A percentile compares a stretch with the other conserved stretches of the same genome.
These are phyloP conservation scores for Meloe dianella DNA, from an alignment of 2,888 invertebrate species.

Conservation along the genomic window DNA sequence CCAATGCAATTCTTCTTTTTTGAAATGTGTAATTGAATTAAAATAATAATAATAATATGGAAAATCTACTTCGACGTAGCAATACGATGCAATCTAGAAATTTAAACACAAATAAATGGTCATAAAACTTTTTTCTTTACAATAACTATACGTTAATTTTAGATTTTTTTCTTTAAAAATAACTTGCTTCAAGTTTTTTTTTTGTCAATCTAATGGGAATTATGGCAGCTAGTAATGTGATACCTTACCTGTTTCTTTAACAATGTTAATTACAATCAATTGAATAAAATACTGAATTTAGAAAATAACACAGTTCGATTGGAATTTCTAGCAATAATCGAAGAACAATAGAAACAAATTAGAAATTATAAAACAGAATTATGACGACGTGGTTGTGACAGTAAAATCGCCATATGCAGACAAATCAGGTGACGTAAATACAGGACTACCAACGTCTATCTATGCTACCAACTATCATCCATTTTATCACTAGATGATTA, in stretches of 20 bases:
- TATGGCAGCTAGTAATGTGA: not conserved
- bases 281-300: too few species aligned
- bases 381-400: constrained; percentile 9
- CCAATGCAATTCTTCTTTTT: not conserved
- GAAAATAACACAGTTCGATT: not conserved
- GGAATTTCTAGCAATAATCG: not conserved
- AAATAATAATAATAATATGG: not conserved
- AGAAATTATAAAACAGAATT: not conserved
- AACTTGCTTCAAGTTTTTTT: not conserved
- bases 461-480: not conserved
- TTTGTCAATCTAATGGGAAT: not conserved
- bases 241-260: not conserved
- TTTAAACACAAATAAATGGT: too few species aligned
- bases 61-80: not conserved
- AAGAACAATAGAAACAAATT: not conserved
- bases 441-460: constrained; percentile 7
- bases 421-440: not conserved
- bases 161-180: not conserved
- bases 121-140: too few species aligned
- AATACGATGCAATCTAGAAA: too few species aligned
- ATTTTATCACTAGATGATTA: too few species aligned
- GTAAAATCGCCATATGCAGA: constrained; percentile 26
- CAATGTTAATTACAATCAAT: too few species aligned
- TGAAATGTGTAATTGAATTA: constrained; percentile 7
- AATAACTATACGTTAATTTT: not conserved